Evolutionary conservation across 2,113 vertebrate genomes (phyloP).

Genomic region (Odontophorus gujanensis): DNA sequence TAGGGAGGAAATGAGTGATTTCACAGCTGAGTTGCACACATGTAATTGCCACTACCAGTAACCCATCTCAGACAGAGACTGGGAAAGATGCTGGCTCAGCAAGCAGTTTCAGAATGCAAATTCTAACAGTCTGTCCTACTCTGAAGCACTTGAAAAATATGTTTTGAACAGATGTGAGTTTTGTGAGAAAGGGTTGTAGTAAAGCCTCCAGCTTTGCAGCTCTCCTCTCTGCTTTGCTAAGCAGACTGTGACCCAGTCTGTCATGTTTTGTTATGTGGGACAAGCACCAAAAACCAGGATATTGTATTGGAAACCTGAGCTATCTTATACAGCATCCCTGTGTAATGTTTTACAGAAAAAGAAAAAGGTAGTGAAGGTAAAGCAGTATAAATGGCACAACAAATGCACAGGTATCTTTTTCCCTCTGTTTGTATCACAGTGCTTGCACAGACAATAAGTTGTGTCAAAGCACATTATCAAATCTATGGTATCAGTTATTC

Average conservation of each 20-base stretch:
- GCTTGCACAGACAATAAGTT: background rate
- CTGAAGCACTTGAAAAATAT: background rate
- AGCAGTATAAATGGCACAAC: background rate
- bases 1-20: background rate
- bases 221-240: background rate
- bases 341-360: slow-evolving; percentile 61
- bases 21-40: accelerated
- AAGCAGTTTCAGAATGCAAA: background rate
- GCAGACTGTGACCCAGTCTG: background rate
- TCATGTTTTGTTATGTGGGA: slow-evolving; percentile 13
- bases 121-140: background rate
- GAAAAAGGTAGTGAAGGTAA: background rate
- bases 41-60: background rate
- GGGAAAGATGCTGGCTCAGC: background rate
- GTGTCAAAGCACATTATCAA: background rate
- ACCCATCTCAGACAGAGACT: background rate
- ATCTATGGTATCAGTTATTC: background rate
- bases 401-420: background rate
- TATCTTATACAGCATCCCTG: background rate
- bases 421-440: background rate
- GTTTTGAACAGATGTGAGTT: background rate
- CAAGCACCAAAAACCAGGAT: slow-evolving; percentile 32
- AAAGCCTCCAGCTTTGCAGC: background rate
- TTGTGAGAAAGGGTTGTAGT: background rate
- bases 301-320: slow-evolving; percentile 62